phyloP scores from a whole-genome alignment of 2,888 invertebrate genomes.

The Conomelus anceps region DNA sequence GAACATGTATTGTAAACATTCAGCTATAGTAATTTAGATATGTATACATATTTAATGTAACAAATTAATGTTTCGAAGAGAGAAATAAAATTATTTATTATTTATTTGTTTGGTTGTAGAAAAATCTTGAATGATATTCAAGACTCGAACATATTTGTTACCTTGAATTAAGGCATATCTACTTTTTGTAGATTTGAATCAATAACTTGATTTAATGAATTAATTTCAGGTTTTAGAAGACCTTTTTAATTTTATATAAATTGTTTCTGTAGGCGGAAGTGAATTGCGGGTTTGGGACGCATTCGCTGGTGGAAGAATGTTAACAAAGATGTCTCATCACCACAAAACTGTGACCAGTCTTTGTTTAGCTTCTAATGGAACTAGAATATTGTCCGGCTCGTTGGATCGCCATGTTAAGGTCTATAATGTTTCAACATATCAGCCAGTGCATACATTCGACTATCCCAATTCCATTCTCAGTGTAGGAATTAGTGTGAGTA shows the following conservation, averaged over 20 bases:
- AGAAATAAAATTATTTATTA: no score
- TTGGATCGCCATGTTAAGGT: conserved; percentile 91
- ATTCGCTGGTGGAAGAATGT: conserved; percentile 74
- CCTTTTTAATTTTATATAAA: neutral
- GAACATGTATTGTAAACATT: no score
- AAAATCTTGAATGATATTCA: no score
- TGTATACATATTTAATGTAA: no score
- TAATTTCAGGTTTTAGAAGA: no score
- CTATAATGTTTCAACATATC: conserved; percentile 79
- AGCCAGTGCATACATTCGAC: conserved; percentile 79
- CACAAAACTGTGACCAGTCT: conserved; percentile 92
- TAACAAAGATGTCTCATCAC: conserved; percentile 82
- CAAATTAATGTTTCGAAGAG: no score
- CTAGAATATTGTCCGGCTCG: conserved; percentile 78
- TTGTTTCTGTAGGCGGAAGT: conserved; percentile 57
- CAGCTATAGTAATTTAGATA: no score
- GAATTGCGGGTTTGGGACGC: conserved; percentile 92
- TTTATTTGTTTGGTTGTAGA: no score
- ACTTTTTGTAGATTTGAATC: no score
- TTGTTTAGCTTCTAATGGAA: conserved; percentile 71
- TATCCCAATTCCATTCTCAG: conserved; percentile 88
- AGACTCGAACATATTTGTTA: no score
- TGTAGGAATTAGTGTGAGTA: conserved; percentile 60
- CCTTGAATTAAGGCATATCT: no score
- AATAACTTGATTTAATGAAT: no score